Base-by-base conservation (phyloP, 2,888 invertebrate genomes). In the Nesidiocoris tenuis region DNA sequence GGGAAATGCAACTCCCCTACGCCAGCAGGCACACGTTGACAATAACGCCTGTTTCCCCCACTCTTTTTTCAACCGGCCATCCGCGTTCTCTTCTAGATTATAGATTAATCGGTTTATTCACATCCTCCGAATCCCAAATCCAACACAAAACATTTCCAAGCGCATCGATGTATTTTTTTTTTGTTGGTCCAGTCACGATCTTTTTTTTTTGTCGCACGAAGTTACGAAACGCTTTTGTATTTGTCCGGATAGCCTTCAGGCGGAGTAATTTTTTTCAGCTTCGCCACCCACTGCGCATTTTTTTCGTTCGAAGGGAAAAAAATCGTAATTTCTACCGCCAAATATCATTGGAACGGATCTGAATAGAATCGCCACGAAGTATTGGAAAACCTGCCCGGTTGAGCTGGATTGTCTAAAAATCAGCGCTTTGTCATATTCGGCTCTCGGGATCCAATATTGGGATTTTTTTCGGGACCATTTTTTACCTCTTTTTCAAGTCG, bases 21-120 rank as follows among this genome's bases (percentile, higher is more conserved):
- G 39, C 39, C 39, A 39, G 39, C 39, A 39, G 39, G 39, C 39
- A 39, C 39, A 39, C 39, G 39, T 7, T 12, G 39, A 39, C 39
- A 39, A 39, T 39, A 39, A 39, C 39, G 39, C 39, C 39, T 39
- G 12, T 39, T 3, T 39, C 39, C 3, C 39, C 3, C 39, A 39
- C 39, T 39, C 39, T 39, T 39, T 39, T 39, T 39, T 39, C 39
- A 39, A 39, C 39, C n/a, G n/a, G n/a, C 39, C 39, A 39, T 39
- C 39, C 39, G 12, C 39, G 39, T 63, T 63, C 56, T 21, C 70
- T 70, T 70, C 57, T 70, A 70, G 70, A 70, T 70, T 70, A 70
- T 70, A 70, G 70, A 70, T 70, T 70, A 70, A 70, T 70, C 70
- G 70, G 70, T 70, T 70, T 59, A 70, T 70, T 39, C 39, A 59